Conservation (phyloP, 1,140 invertebrate species). For the Sycophila sp. region DNA sequence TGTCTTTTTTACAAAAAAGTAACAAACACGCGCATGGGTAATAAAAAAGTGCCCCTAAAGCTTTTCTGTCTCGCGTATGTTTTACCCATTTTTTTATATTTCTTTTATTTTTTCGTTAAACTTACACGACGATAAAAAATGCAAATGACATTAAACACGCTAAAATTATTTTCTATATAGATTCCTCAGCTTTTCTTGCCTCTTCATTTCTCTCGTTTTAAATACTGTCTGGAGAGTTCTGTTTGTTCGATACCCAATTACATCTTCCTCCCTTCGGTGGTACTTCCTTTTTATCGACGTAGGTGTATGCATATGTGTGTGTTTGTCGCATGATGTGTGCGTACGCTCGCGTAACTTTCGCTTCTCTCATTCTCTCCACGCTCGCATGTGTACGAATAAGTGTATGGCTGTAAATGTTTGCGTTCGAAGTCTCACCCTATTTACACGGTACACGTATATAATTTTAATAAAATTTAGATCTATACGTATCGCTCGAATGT, state of each 20-base stretch:
- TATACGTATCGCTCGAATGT: background rate
- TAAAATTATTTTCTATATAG: background rate
- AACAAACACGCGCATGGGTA: conserved; percentile 9
- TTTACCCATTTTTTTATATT: too few species aligned
- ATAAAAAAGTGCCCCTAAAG: conserved; percentile 21
- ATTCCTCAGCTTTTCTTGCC: background rate
- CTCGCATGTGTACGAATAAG: too few species aligned
- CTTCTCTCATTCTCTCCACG: background rate
- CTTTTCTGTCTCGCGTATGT: background rate
- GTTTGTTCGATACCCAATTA: conserved; percentile 12
- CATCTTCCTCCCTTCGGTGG: background rate
- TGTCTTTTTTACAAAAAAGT: conserved; percentile 6
- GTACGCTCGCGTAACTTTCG: background rate
- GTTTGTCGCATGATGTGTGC: background rate
- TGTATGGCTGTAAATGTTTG: conserved; percentile 6
- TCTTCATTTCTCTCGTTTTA: background rate
- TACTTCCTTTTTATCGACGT: background rate
- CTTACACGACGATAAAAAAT: conserved; percentile 1
- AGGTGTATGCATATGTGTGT: background rate
- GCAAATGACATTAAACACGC: conserved; percentile 18
- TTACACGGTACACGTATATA: conserved; percentile 28
- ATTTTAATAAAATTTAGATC: conserved; percentile 29
- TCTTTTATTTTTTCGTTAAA: too few species aligned
- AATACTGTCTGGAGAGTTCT: background rate
- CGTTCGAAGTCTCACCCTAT: conserved; percentile 7